Evolutionary conservation across 1,140 invertebrate genomes (phyloP), one percentile per base, ranked within the genome.

Genomic region (Eumeta japonica): DNA sequence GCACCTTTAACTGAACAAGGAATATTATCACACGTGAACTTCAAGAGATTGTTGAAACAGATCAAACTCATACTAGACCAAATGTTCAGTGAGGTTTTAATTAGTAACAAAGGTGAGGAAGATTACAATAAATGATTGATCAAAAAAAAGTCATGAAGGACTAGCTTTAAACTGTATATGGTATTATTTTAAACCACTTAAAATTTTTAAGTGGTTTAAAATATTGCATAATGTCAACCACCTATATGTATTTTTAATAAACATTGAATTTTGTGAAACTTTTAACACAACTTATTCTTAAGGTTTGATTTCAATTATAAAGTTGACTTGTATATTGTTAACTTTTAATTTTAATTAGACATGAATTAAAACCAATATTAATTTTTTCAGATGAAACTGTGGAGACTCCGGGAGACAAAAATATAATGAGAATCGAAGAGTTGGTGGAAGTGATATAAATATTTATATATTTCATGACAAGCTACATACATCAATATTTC

Each of bases 1-100:
- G 56, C 64, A 5, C 54, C 63, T 1, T 52, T 71, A 0, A 58
- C 55, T 1, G 70, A 74, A 35, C 62, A 71, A 48, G 66, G 63
- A 3, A 54, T 67, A 27, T 41, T 74, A 5, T 68, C 66, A 0
- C 55, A 58, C 19, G 50, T 57, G 9, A 74, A 74, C 34, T 32
- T 74, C 3, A 74, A 67, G 18, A 52, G 59, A 15, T 65, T 70
- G 28, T 31, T 74, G 3, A 74, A 66, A 32, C 66, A 71, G 44
- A 43, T 68, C 2, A 52, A 50, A 37, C 43, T 66, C 10, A 46
- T 67, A 13, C 39, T 74, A 5, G 64, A 74, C 33, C 59, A 55
- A 34, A 46, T 60, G 32, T 67, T 66, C 13, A 10, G 24, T 14
- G 52, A 53, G 41, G 35, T 32, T 24, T 24, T 24, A 7, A n/a